A percentile compares a stretch with the other conserved stretches of the same genome.
phyloP scores from a whole-genome alignment of 2,797 vertebrate genomes.

The Micromesistius poutassou region DNA sequence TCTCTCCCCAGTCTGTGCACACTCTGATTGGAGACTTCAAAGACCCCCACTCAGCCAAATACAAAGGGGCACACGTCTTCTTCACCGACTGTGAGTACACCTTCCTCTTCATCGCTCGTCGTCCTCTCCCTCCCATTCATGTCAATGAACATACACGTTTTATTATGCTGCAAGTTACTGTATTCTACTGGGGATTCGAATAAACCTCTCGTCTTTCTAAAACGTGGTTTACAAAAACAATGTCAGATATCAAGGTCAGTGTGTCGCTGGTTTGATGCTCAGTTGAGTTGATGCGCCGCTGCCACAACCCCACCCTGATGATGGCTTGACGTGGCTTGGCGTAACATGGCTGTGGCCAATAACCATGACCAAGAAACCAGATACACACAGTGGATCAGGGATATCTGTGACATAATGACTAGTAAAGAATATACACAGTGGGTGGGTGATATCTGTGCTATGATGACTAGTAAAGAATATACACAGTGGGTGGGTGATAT shows the following conservation, averaged over 20 bases:
- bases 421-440: no score
- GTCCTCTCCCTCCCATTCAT: neutral
- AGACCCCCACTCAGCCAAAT: conserved; percentile 92
- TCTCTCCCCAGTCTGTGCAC: conserved; percentile 84
- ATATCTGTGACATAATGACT: no score
- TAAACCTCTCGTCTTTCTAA: neutral
- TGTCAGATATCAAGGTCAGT: neutral
- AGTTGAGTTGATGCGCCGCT: neutral
- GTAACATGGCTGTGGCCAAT: neutral
- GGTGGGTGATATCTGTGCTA: no score
- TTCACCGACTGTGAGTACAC: conserved; percentile 97
- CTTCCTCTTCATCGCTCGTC: neutral
- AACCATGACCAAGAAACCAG: neutral
- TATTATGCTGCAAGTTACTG: neutral
- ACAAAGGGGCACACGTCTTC: conserved; percentile 95
- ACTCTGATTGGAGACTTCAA: conserved; percentile 94
- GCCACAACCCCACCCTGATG: neutral
- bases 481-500: no score
- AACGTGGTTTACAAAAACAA: no score
- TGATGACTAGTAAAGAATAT: no score
- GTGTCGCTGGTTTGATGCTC: neutral
- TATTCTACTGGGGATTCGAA: neutral
- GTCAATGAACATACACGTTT: no score
- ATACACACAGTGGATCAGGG: neutral
- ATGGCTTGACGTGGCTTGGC: neutral